Base-by-base conservation (phyloP, 2,113 vertebrate genomes). In the Apus apus region DNA sequence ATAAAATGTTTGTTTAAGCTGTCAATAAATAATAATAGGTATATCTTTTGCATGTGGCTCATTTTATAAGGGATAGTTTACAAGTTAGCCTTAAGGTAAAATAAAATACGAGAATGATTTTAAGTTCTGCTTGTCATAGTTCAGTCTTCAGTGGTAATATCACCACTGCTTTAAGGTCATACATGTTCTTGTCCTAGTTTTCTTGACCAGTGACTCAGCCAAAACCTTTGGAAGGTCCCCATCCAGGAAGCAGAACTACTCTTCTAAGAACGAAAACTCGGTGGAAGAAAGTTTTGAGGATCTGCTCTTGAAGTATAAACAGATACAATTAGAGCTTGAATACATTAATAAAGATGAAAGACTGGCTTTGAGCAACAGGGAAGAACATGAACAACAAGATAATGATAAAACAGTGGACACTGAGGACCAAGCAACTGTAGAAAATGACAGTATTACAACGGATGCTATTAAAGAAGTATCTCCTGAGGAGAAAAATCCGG, bases 271-370 rank as follows among this genome's bases (percentile, higher is more conserved):
- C 54, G 99, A 99, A 66, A 98, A 93, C 87, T 98, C 97, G 60
- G 96, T 98, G 57, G 99, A 99, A 68, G 99, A 99, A 97, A 99
- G 98, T 94, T 99, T 99, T 90, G 99, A 99, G 97, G 99, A 99
- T 93, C 97, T 99, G 58, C 98, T 99, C 73, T 97, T 98, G 96
- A 99, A 99, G 92, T 99, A 99, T 93, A 99, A 99, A 85, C 99
- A 99, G 97, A 99, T 99, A 93, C 99, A 99, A 30, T 97, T 99
- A 84, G 99, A 99, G 96, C 98, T 99, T 71, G 99, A 99, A 78
- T 99, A 98, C 88, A 99, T 99, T 96, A 98, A 98, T 66, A 99
- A 99, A 84, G 99, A 99, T 97, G 99, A 99, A 97, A 99, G 98
- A 79, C 98, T 98, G 88, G 99, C 98, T 61, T 97, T 99, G 92